Percentiles rank a stretch among this genome's conserved stretches.
These are phyloP conservation scores for Musca vetustissima DNA, from an alignment of 1,140 invertebrate species.

Conservation along the genomic window DNA sequence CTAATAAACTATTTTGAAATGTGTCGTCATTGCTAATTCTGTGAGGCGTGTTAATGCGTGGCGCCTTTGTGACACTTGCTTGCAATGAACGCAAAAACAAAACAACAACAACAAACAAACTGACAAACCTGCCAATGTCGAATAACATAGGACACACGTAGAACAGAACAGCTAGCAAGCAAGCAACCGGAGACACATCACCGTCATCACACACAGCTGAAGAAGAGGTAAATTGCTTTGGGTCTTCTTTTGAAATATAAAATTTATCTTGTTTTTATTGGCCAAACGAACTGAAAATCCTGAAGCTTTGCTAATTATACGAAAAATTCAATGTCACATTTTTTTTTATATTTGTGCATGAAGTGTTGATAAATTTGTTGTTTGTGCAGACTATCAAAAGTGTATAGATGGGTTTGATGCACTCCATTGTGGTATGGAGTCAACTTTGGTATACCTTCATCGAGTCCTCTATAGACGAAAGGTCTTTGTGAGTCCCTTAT, in stretches of 20 bases:
- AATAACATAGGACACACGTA: not conserved
- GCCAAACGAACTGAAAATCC: not conserved
- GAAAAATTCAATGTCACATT: not conserved
- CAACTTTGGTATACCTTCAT: no score
- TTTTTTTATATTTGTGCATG: no score
- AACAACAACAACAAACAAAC: not conserved
- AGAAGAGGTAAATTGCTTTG: no score
- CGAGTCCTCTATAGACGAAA: no score
- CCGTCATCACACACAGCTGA: not conserved
- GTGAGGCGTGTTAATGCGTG: slow-evolving; percentile 22
- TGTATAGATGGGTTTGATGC: no score
- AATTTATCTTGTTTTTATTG: not conserved
- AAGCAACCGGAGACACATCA: not conserved
- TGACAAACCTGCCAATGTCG: not conserved
- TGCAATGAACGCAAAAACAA: not conserved
- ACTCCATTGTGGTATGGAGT: no score
- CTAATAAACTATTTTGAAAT: not conserved
- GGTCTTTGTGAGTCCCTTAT: no score
- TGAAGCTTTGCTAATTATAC: slow-evolving; percentile 21
- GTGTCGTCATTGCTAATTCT: slow-evolving; percentile 17
- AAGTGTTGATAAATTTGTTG: no score
- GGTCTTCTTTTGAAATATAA: no score
- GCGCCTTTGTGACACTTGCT: slow-evolving; percentile 7
- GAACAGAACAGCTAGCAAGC: not conserved
- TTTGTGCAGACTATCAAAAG: no score